These are phyloP conservation scores for Erpobdella octoculata DNA, from an alignment of 2,888 invertebrate genomes.

Conservation along the genomic window DNA sequence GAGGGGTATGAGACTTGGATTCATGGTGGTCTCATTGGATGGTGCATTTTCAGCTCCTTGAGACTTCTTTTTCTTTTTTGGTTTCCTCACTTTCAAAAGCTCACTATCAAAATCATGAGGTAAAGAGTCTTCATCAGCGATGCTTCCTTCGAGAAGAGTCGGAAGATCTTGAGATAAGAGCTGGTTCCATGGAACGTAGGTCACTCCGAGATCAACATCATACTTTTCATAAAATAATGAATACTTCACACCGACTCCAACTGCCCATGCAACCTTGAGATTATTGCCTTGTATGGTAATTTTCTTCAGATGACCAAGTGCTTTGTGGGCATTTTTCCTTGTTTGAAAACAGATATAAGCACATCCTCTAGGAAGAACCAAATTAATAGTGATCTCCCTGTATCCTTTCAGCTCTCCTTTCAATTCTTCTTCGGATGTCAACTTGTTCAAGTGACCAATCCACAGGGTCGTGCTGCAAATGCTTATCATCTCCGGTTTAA, in stretches of 20 bases:
- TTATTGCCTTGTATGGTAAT: constrained; percentile 82
- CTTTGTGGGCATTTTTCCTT: constrained; percentile 80
- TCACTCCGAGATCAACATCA: constrained; percentile 88
- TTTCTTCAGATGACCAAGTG: constrained; percentile 75
- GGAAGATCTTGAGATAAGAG: constrained; percentile 52
- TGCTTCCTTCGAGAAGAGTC: constrained; percentile 55
- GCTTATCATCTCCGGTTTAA: not conserved
- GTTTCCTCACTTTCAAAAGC: constrained; percentile 3
- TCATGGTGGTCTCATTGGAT: not conserved
- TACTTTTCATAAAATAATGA: constrained; percentile 86
- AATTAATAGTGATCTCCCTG: constrained; percentile 62
- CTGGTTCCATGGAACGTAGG: constrained; percentile 83
- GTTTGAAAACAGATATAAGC: constrained; percentile 96
- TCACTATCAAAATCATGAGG: constrained; percentile 54
- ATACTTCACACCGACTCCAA: constrained; percentile 86
- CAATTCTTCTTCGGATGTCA: constrained; percentile 85
- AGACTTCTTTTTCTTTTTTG: not conserved
- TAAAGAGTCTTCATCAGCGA: constrained; percentile 85
- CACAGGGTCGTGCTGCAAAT: constrained; percentile 91
- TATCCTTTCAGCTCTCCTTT: constrained; percentile 64
- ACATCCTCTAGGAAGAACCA: constrained; percentile 91
- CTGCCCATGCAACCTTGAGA: constrained; percentile 93
- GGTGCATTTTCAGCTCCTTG: not conserved
- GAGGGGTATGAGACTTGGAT: too few relatives aligned
- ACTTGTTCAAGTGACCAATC: constrained; percentile 92